phyloP scores from a whole-genome alignment of 2,797 vertebrate species.

The Zonotrichia albicollis region DNA sequence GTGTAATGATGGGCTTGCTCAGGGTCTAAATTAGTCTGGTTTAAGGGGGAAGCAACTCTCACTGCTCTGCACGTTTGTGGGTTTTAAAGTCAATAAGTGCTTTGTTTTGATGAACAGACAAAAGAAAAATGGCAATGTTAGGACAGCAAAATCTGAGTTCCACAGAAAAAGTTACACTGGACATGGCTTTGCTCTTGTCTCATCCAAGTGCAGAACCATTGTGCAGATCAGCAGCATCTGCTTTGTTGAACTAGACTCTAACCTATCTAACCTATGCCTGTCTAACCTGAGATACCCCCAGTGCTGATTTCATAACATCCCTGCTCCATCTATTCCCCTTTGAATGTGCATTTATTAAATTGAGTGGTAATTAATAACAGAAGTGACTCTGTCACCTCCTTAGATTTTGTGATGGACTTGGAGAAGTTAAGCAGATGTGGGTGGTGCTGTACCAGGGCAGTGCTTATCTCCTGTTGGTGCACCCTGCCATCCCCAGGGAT shows the following conservation, averaged over 20 bases:
- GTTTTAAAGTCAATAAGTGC: not conserved
- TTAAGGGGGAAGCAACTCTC: not conserved
- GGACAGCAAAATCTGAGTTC: not conserved
- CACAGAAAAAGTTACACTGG: not conserved
- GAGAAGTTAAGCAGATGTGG: not conserved
- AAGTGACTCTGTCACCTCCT: not conserved
- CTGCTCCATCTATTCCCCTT: not conserved
- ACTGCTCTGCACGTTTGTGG: not conserved
- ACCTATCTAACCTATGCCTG: not conserved
- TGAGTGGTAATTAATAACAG: not conserved
- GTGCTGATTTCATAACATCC: not conserved
- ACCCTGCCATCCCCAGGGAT: accelerated
- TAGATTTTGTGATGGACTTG: not conserved
- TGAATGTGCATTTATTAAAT: not conserved
- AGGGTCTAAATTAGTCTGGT: not conserved
- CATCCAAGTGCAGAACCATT: not conserved
- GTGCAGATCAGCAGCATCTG: not conserved
- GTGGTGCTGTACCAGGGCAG: accelerated
- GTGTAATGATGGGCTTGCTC: not conserved
- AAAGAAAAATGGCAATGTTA: not conserved
- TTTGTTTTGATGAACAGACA: not conserved
- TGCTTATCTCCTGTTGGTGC: not conserved
- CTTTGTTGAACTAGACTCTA: not conserved
- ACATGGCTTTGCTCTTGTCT: not conserved
- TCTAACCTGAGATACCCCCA: not conserved